phyloP scores from a whole-genome alignment of 2,888 invertebrate genomes.

The Agrochola lota region DNA sequence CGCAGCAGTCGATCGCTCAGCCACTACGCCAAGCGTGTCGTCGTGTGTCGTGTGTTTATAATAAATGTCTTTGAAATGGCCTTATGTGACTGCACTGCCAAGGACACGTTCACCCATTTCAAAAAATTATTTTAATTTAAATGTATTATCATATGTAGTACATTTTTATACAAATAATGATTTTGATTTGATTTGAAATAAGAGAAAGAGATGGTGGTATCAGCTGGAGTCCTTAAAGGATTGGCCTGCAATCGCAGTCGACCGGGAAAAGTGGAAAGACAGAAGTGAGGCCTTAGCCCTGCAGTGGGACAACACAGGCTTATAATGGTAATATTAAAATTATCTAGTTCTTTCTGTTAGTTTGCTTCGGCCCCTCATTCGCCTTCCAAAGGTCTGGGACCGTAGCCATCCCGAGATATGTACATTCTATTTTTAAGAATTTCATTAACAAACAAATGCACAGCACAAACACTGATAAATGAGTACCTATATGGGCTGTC shows the following conservation, averaged over 20 bases:
- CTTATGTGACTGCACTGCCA: neutral
- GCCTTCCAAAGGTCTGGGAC: too few relatives aligned
- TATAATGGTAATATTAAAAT: neutral
- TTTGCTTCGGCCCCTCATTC: too few relatives aligned
- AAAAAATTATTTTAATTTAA: neutral
- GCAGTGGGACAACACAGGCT: neutral
- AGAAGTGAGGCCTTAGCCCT: too few relatives aligned
- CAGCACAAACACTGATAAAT: slow-evolving; percentile 6
- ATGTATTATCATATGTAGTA: neutral
- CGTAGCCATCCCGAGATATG: too few relatives aligned
- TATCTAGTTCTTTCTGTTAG: too few relatives aligned
- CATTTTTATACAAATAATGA: neutral
- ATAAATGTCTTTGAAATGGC: neutral
- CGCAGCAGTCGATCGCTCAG: too few relatives aligned
- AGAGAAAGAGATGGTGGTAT: neutral
- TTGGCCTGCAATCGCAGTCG: too few relatives aligned
- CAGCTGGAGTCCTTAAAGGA: neutral
- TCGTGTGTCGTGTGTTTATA: too few relatives aligned
- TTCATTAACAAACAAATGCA: slow-evolving; percentile 1
- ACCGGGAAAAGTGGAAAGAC: neutral
- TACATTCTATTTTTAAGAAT: slow-evolving; percentile 1
- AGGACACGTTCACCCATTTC: too few relatives aligned
- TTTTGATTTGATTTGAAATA: neutral
- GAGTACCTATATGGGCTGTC: neutral
- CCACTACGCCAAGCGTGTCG: too few relatives aligned